phyloP scores from a whole-genome alignment of 2,797 vertebrate genomes.

The Eulemur coronatus region DNA sequence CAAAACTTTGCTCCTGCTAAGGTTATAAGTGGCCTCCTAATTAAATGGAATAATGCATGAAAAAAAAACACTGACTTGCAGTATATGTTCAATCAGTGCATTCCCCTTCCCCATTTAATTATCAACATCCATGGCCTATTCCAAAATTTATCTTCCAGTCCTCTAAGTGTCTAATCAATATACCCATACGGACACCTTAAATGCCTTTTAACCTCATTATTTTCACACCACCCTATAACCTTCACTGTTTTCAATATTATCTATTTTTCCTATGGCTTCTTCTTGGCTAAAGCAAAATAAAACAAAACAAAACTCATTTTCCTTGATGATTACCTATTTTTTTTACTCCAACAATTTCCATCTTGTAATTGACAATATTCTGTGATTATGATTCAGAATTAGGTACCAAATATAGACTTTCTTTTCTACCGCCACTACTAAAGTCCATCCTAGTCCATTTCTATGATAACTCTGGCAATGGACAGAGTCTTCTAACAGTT shows the following conservation, averaged over 20 bases:
- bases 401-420: not conserved
- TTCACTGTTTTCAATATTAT: not conserved
- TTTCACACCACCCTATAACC: not conserved
- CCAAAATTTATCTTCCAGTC: not conserved
- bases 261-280: not conserved
- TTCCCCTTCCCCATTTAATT: not conserved
- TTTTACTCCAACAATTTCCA: not conserved
- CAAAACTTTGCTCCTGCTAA: not conserved
- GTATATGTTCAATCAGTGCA: not conserved
- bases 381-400: not conserved
- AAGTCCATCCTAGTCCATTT: not conserved
- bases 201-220: not conserved
- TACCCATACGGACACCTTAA: not conserved
- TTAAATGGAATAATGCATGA: not conserved
- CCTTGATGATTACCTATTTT: not conserved
- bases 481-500: not conserved
- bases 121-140: not conserved
- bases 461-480: not conserved
- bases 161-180: not conserved
- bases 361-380: not conserved
- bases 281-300: not conserved
- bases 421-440: not conserved
- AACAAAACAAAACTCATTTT: not conserved
- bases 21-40: not conserved
- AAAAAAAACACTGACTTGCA: not conserved